Evolutionary conservation across 2,888 invertebrate genomes (phyloP).

Genomic region (Parascotia fuliginaria): DNA sequence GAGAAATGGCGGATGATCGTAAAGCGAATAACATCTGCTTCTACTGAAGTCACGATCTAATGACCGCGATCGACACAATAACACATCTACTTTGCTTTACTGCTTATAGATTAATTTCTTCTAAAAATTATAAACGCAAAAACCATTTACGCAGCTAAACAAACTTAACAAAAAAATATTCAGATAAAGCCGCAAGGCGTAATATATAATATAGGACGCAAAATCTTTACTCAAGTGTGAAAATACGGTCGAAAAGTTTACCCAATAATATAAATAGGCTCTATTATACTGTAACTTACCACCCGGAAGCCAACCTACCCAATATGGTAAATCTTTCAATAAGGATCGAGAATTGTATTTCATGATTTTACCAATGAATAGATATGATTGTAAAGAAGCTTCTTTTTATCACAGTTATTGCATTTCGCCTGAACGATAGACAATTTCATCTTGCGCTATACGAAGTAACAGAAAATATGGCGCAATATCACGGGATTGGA

Average conservation of each 20-base stretch:
- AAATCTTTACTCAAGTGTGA: background rate
- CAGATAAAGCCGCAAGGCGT: too few species aligned
- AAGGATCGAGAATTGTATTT: constrained; percentile 38
- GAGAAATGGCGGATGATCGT: too few species aligned
- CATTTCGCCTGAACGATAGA: constrained; percentile 59
- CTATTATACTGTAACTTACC: constrained; percentile 21
- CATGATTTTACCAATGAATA: constrained; percentile 58
- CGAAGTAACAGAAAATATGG: constrained; percentile 58
- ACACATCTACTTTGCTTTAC: too few species aligned
- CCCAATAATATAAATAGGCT: constrained; percentile 2
- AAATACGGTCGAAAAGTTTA: background rate
- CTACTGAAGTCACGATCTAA: too few species aligned
- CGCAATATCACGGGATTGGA: constrained; percentile 42
- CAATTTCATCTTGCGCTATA: constrained; percentile 53
- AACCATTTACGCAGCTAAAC: too few species aligned
- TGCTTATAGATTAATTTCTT: too few species aligned
- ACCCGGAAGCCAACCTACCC: constrained; percentile 22
- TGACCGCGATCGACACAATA: too few species aligned
- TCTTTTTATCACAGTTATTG: constrained; percentile 59
- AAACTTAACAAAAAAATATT: too few species aligned
- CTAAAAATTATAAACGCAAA: too few species aligned
- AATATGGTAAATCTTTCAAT: constrained; percentile 32
- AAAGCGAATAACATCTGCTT: too few species aligned
- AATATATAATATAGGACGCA: background rate
- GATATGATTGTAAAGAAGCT: constrained; percentile 63